Evolutionary conservation across 1,140 invertebrate species (phyloP), one percentile per base, ranked within the genome.

Genomic region (Drosophila ambigua): DNA sequence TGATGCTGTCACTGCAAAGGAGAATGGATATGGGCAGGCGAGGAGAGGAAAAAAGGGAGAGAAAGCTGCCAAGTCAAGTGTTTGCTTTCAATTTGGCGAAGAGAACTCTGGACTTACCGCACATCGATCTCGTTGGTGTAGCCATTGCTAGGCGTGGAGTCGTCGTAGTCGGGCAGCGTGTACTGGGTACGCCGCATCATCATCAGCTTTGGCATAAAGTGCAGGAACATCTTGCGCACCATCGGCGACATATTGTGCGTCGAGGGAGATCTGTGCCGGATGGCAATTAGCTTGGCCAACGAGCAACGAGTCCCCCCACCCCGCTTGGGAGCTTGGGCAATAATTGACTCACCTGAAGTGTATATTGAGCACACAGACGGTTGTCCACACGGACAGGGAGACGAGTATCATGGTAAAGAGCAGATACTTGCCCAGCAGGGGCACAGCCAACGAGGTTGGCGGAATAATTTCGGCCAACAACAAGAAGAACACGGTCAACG

Each of bases 361-460:
- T 49, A 99, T 97, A 92, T 99, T 99, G 58, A 99, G 94, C 28
- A 99, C 97, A 84, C 97, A 97, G 50, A 99, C 98, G 15, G 98
- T 99, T 90, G 98, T 97, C 94, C 98, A 97, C 78, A 99, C 99
- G 68, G 98, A 99, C 58, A 99, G 94, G 16, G 98, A 98, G 57
- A 99, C 98, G 72, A 99, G 93, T 73, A 99, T 98, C 98, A 99
- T 99, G 24, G 98, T 99, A 93, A 99, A 99, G 60, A 99, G 93
- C 54, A 97, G 93, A 92, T 98, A 98, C 94, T 99, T 99, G 72
- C 98, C 98, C 59, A 99, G 95, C 54, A 99, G 93, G n/a, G 98
- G 98, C 77, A 99, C 97, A 15, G 98, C 98, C 72, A 99, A 94
- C 15, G 98, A 99, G 16, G 98, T 99, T 13, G 98, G 98, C 43